Evolutionary conservation across 2,113 vertebrate genomes (phyloP), one percentile per base, ranked within the genome.

Genomic region (Asarcornis scutulata): DNA sequence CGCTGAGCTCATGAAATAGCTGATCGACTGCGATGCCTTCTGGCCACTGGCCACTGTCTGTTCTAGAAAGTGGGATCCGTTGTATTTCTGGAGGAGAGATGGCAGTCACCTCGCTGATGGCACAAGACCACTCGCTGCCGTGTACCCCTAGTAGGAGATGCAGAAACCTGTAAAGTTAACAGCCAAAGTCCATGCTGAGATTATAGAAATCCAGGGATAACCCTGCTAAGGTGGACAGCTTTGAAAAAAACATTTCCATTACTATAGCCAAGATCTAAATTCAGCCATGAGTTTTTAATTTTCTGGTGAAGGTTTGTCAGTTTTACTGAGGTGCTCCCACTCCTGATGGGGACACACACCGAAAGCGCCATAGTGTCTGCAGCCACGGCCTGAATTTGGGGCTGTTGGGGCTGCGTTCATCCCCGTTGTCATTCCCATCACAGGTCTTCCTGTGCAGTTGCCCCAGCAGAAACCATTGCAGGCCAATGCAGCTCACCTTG

Each of bases 381-480:
- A 5, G 63, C 36, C 63, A 9, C 0, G 0, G 32, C 13, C 21
- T 72, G 56, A 32, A 26, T 13, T 25, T 17, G 81, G 53, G 62
- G 62, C 66, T 84, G 13, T 21, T 42, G 32, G 44, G 83, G 56
- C 4, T 32, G 46, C 1, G 0, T 55, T 62, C 8, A 7, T 42
- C 38, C 80, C 69, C 2, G 0, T 20, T 31, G 8, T 34, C 8
- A 2, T 27, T 60, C 23, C n/a, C 14, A 4, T n/a, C 23, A 7
- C 9, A 14, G 52, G 6, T 32, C 68, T 58, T 66, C 20, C 25
- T 8, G 2, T 1, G 4, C 14, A 6, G 2, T 36, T 66, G 66
- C 36, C 76, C 50, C 56, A 34, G 32, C 8, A 38, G 71, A 42
- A 92, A 34, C 44, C 36, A 2, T 15, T 18, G 34, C 15, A 38